Base-by-base conservation (phyloP, 2,888 invertebrate species). In the Hecatera dysodea region DNA sequence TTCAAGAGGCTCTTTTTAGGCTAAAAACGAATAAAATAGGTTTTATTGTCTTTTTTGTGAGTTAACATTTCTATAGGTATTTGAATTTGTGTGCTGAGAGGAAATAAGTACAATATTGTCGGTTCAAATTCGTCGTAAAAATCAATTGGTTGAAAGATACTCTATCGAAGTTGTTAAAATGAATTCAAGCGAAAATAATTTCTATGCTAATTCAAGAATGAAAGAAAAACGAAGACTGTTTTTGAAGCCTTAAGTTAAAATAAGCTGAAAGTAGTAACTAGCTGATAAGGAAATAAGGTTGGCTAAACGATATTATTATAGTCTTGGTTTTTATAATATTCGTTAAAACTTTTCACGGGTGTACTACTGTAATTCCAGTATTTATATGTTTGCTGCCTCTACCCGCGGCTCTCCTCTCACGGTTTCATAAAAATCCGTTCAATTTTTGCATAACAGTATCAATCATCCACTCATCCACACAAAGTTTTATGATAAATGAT, bases 71-170 rank as follows among this genome's bases (percentile, higher is more conserved):
- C 15, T 9, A 24, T 63, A 56, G 24, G 15, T 48, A 44, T 61
- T 57, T 42, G 22, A 36, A 22, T 48, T 29, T 33, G 9, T 22
- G 39, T 33, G 39, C 9, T 64, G 42, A 64, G 48, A 60, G 12
- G n/a, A 59, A 74, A 59, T 7, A 19, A 44, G 75, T 48, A 63
- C 29, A 59, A 67, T 65, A 36, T 66, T 62, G 22, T 50, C 53
- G 15, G 42, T 59, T 62, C n/a, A 19, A 59, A 62, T 57, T 79
- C 36, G 19, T 66, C 52, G 53, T 59, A 17, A 63, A 72, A 80
- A 59, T 66, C 39, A 73, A 59, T 44, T 44, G 62, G 1, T 11
- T 5, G 53, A 63, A 63, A 64, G 29, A 36, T 57, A 66, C n/a
- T 62, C 17, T n/a, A 2, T 29, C 27, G 12, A 44, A 64, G 36